A percentile compares a stretch with the other conserved stretches of the same genome.
Evolutionary conservation across 1,140 invertebrate species (phyloP).

Genomic region (Ostrea denselamellosa): DNA sequence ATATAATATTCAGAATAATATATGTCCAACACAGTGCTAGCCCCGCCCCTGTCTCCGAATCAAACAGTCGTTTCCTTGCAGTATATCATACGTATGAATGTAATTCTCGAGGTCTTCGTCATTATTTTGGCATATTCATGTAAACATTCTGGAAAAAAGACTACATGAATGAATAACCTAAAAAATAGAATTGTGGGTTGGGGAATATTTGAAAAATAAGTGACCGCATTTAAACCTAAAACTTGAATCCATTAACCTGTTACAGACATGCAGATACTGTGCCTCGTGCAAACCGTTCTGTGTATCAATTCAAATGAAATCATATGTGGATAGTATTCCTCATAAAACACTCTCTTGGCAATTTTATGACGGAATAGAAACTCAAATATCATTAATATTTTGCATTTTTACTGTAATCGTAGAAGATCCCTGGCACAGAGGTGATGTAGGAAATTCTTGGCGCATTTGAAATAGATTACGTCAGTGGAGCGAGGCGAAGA

Average conservation of each 20-base stretch:
- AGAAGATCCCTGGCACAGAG: background rate
- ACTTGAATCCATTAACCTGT: background rate
- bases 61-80: too few relatives aligned
- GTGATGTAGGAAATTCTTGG: background rate
- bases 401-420: background rate
- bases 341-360: conserved; percentile 13
- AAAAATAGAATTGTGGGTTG: too few relatives aligned
- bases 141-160: too few relatives aligned
- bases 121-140: too few relatives aligned
- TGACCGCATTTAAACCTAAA: background rate
- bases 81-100: too few relatives aligned
- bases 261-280: background rate
- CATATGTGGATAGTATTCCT: background rate
- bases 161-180: too few relatives aligned
- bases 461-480: background rate
- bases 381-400: background rate
- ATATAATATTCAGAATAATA: too few relatives aligned
- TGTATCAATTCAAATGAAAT: background rate
- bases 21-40: too few relatives aligned
- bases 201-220: too few relatives aligned
- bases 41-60: too few relatives aligned
- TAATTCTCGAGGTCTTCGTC: too few relatives aligned
- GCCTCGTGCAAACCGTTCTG: background rate
- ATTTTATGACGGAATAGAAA: background rate
- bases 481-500: background rate